phyloP scores from a whole-genome alignment of 1,140 invertebrate species.

The Drosophila tropicalis region DNA sequence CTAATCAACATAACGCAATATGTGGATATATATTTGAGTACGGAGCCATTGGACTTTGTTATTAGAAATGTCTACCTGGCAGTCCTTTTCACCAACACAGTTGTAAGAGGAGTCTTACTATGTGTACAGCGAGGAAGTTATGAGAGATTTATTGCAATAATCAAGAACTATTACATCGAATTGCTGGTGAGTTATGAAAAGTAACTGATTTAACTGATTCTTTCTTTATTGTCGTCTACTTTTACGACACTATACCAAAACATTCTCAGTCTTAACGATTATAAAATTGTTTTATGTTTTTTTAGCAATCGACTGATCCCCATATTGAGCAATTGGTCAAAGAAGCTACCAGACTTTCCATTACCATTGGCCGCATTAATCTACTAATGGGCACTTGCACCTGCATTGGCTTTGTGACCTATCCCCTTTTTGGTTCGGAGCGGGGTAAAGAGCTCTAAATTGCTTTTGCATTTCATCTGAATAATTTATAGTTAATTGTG shows the following conservation, averaged over 20 bases:
- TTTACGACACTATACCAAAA: no score
- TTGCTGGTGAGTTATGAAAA: slow-evolving; percentile 36
- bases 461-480: not conserved
- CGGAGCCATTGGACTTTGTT: slow-evolving; percentile 67
- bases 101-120: slow-evolving; percentile 56
- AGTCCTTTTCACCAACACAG: slow-evolving; percentile 68
- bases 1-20: slow-evolving; percentile 71
- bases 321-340: slow-evolving; percentile 36
- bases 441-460: slow-evolving; percentile 39
- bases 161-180: slow-evolving; percentile 54
- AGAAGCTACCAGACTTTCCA: slow-evolving; percentile 54
- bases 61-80: slow-evolving; percentile 71
- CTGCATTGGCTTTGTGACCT: slow-evolving; percentile 71
- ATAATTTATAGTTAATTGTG: not conserved
- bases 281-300: not conserved
- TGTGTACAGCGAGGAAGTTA: slow-evolving; percentile 60
- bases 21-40: slow-evolving; percentile 71
- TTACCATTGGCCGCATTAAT: slow-evolving; percentile 64
- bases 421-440: slow-evolving; percentile 70
- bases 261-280: no score
- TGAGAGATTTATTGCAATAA: slow-evolving; percentile 51
- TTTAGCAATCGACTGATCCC: slow-evolving; percentile 38
- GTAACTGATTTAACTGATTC: no score
- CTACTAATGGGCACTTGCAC: slow-evolving; percentile 66
- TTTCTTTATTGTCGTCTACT: no score